Evolutionary conservation across 1,140 invertebrate species (phyloP), one percentile per base, ranked within the genome.

Genomic region (Mizuhopecten yessoensis): DNA sequence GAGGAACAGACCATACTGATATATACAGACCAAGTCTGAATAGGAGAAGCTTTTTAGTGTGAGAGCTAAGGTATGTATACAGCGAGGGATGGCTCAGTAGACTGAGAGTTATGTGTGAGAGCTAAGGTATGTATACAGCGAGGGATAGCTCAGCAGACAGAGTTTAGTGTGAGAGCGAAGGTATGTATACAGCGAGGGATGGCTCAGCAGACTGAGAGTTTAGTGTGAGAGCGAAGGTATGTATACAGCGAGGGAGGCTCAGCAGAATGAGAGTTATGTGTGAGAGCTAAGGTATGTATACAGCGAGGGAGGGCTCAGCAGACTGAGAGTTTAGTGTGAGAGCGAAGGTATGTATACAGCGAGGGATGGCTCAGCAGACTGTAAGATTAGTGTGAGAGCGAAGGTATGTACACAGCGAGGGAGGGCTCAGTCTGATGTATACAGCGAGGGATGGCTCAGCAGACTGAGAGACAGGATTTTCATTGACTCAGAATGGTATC

Each of bases 231-330:
- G 57, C 57, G 9, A 75, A 75, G 57, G 57, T 75, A n/a, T 7
- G 57, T 75, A 75, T 57, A 57, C 7, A 57, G 36, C 5, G 13
- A 39, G 13, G 36, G 36, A 39, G 36, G 13, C 36, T 39, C 36
- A 39, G 13, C 5, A 13, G 36, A 39, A n/a, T n/a, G n/a, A n/a
- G n/a, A n/a, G 97, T 34, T 95, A 96, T 87, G 96, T 99, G 96
- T 99, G 29, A 97, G 98, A 93, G 97, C 57, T 29, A 97, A 87
- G 96, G 97, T 95, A 96, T 97, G 2, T 99, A 99, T 95, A 96
- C 97, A 90, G 97, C 98, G 94, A 98, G 36, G 5, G 36, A n/a
- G n/a, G n/a, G n/a, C n/a, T n/a, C n/a, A n/a, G n/a, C n/a, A n/a
- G n/a, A n/a, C n/a, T n/a, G n/a, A n/a, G n/a, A n/a, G n/a, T 75